These are phyloP conservation scores for Sphaeramia orbicularis DNA, from an alignment of 2,797 vertebrate genomes.

Conservation along the genomic window DNA sequence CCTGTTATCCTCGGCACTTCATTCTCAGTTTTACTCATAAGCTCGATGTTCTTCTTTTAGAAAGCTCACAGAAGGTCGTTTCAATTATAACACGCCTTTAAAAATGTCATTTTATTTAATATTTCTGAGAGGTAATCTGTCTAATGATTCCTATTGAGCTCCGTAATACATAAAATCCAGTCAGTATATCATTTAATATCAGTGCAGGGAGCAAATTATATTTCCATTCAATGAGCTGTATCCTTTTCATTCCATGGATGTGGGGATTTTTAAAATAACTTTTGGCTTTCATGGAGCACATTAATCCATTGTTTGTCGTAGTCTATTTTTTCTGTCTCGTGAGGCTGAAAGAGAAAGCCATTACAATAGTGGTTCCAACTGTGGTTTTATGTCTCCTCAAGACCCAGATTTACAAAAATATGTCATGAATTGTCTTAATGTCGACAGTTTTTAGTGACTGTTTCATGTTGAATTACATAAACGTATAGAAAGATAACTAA, in stretches of 20 bases:
- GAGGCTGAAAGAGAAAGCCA: conserved; percentile 24
- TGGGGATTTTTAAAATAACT: conserved; percentile 23
- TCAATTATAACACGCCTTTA: conserved; percentile 51
- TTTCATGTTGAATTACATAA: too few relatives aligned
- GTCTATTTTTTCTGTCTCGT: conserved; percentile 11
- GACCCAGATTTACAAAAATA: too few relatives aligned
- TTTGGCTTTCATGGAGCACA: conserved; percentile 26
- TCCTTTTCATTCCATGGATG: conserved; percentile 32
- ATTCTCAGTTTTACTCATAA: conserved; percentile 30
- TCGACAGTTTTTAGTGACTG: too few relatives aligned
- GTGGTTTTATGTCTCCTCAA: too few relatives aligned
- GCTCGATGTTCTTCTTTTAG: conserved; percentile 32
- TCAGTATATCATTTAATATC: conserved; percentile 52
- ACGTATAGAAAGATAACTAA: too few relatives aligned
- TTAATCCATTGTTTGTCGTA: conserved; percentile 41
- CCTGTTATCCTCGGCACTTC: conserved; percentile 24
- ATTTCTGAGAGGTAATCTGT: conserved; percentile 56
- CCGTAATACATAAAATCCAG: conserved; percentile 24
- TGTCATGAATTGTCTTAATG: too few relatives aligned
- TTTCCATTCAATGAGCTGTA: conserved; percentile 48
- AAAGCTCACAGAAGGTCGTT: conserved; percentile 60
- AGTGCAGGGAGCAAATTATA: conserved; percentile 46
- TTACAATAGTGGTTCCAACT: conserved; percentile 16
- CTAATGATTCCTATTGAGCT: conserved; percentile 49
- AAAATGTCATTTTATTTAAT: conserved; percentile 62